phyloP scores from a whole-genome alignment of 2,113 vertebrate species.

The Actenoides hombroni region DNA sequence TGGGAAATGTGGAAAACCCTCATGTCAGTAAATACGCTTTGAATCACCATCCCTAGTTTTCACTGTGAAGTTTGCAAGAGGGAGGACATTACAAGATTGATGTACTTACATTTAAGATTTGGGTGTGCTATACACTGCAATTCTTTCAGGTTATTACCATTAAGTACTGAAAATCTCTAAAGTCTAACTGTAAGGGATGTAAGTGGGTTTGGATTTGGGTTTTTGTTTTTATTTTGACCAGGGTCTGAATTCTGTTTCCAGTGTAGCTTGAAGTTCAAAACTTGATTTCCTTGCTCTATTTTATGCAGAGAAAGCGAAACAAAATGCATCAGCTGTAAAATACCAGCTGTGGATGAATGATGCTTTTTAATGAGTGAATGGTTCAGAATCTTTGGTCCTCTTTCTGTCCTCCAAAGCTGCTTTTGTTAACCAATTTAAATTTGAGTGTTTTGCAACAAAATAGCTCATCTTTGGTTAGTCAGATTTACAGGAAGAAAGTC shows the following conservation, averaged over 20 bases:
- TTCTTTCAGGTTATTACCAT: neutral
- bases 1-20: neutral
- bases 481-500: neutral
- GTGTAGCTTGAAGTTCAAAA: neutral
- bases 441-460: neutral
- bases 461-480: neutral
- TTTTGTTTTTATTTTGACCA: neutral
- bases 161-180: neutral
- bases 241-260: neutral
- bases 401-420: neutral
- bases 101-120: neutral
- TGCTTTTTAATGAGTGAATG: neutral
- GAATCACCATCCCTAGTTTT: neutral
- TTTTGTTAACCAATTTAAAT: neutral
- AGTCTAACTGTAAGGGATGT: neutral
- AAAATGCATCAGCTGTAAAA: neutral
- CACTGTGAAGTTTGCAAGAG: neutral
- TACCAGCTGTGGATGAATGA: neutral
- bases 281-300: neutral
- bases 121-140: neutral
- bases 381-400: neutral
- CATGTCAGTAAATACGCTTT: neutral
- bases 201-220: neutral
- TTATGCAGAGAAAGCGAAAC: neutral
- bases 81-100: neutral